These are phyloP conservation scores for Atta cephalotes DNA, from an alignment of 1,140 invertebrate species.

Conservation along the genomic window DNA sequence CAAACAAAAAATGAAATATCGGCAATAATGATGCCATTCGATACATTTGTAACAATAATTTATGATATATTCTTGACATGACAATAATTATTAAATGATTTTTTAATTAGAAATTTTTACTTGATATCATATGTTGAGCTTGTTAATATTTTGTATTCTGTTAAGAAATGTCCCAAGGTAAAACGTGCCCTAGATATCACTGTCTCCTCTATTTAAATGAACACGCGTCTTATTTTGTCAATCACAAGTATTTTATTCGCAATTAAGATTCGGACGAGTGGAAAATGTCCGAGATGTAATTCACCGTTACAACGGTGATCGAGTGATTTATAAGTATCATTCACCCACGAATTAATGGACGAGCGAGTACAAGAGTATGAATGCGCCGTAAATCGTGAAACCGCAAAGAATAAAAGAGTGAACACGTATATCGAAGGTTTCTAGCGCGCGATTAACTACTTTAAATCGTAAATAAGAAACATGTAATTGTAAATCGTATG, in stretches of 20 bases:
- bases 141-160: too few relatives aligned
- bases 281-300: slow-evolving; percentile 65
- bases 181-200: too few relatives aligned
- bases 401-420: neutral
- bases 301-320: slow-evolving; percentile 49
- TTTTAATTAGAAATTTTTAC: too few relatives aligned
- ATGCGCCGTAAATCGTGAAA: slow-evolving; percentile 56
- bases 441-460: slow-evolving; percentile 46
- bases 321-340: slow-evolving; percentile 65
- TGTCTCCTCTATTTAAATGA: neutral
- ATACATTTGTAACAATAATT: too few relatives aligned
- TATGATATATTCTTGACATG: too few relatives aligned
- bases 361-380: slow-evolving; percentile 23
- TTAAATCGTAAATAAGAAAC: slow-evolving; percentile 51
- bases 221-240: neutral
- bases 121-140: too few relatives aligned
- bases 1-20: too few relatives aligned
- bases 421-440: neutral
- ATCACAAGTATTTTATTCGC: slow-evolving; percentile 6
- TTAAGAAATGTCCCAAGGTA: neutral
- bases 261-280: slow-evolving; percentile 40
- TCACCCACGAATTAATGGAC: slow-evolving; percentile 70
- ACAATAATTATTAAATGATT: too few relatives aligned
- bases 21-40: too few relatives aligned
- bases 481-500: neutral